A percentile compares a stretch with the other conserved stretches of the same genome.
Conservation (phyloP, 2,113 vertebrate genomes). For the Anoura caudifer region DNA sequence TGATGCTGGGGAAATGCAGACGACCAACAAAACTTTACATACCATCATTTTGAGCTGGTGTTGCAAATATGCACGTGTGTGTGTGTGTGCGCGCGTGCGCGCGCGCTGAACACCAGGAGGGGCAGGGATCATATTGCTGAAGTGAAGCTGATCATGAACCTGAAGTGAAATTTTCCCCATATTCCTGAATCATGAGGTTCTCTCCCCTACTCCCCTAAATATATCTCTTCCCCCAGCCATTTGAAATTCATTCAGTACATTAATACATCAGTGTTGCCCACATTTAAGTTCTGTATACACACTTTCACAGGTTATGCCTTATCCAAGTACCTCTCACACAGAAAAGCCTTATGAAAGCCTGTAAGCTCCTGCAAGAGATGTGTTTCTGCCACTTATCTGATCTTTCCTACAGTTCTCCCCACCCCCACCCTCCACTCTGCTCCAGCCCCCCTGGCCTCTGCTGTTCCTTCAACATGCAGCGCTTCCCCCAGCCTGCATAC, state of each 20-base stretch:
- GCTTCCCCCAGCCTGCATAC: not conserved
- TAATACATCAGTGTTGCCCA: not conserved
- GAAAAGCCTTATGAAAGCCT: not conserved
- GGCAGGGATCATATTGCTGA: not conserved
- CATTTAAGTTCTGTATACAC: not conserved
- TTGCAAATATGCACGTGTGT: not conserved
- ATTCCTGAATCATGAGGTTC: not conserved
- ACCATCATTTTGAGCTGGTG: not conserved
- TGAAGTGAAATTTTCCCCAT: not conserved
- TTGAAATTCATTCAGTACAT: not conserved
- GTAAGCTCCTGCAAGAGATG: not conserved
- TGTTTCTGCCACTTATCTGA: not conserved
- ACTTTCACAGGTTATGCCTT: not conserved
- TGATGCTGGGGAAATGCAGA: not conserved
- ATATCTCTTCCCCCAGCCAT: not conserved
- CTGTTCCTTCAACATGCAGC: not conserved
- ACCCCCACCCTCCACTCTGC: no score
- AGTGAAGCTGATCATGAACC: not conserved
- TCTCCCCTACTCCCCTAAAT: fast-evolving
- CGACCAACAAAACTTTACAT: not conserved
- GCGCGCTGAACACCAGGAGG: fast-evolving
- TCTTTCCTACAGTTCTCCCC: not conserved
- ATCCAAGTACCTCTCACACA: not conserved
- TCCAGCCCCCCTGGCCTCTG: not conserved
- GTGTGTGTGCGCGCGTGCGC: not conserved